Evolutionary conservation across 2,888 invertebrate species (phyloP), one percentile per base, ranked within the genome.

Genomic region (Diarsia brunnea): DNA sequence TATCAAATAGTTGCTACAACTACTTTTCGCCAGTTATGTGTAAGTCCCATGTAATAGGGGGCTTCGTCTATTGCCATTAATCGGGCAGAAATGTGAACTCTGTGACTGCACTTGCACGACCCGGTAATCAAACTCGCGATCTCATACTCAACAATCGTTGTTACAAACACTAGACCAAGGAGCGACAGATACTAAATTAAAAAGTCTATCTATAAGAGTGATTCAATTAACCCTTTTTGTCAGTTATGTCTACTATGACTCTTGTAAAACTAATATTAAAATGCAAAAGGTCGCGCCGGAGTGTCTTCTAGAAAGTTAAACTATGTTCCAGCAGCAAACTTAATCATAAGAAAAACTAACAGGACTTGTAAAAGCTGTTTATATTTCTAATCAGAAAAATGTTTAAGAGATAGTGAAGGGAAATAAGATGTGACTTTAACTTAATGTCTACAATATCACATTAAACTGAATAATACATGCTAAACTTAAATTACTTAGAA

Each of bases 191-290:
- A 38, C 8, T 38, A 38, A 38, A 38, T 38, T 47, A 47, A 47
- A 14, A 4, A 14, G 8, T 19, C 27, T 16, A 27, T 7, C 2
- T 24, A 27, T 55, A 55, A 24, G 24, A 55, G 24, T 58, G 58
- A 43, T 63, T 64, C 24, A 75, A 43, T 38, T 24, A 55, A 66
- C 64, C 66, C 69, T 65, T 76, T 67, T 12, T 38, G 51, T 51
- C 47, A 67, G 24, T 63, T 55, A 64, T 81, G 70, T 61, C 45
- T 58, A 60, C 76, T 53, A 66, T 61, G 55, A 73, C 38, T 84
- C 69, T 81, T 68, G 53, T 70, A 73, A 84, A 82, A 84, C 81
- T 81, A 84, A 83, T 81, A 83, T 73, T 83, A 81, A 83, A 83
- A 83, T 83, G 84, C 84, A 82, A 84, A 82, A 84, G 77, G 69